phyloP scores from a whole-genome alignment of 2,888 invertebrate genomes.

The Pomacea canaliculata region DNA sequence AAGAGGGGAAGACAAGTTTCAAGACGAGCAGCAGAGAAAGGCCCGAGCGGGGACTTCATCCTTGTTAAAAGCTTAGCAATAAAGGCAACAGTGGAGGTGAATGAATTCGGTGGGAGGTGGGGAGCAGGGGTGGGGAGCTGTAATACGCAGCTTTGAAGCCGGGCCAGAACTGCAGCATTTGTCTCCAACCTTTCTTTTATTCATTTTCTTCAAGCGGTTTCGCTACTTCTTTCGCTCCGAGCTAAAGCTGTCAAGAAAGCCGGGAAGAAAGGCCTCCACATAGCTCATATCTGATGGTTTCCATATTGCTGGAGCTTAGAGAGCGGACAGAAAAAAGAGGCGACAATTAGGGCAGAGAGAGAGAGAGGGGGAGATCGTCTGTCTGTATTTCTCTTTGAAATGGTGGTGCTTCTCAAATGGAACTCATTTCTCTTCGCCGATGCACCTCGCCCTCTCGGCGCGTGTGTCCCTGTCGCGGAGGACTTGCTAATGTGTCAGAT shows the following conservation, averaged over 20 bases:
- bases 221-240: background rate
- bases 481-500: no score
- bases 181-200: no score
- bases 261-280: background rate
- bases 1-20: no score
- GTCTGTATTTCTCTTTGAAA: background rate
- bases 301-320: constrained; percentile 1
- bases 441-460: no score
- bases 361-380: background rate
- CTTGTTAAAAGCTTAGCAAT: no score
- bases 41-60: no score
- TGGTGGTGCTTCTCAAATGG: background rate
- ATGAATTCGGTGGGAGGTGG: background rate
- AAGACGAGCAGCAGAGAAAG: no score
- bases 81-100: background rate
- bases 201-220: no score
- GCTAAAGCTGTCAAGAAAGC: background rate
- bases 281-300: constrained; percentile 4
- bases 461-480: no score
- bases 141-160: background rate
- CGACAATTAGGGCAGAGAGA: background rate
- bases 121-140: background rate
- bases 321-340: background rate
- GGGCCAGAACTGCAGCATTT: no score
- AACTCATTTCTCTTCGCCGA: no score